A percentile compares a stretch with the other conserved stretches of the same genome.
These are phyloP conservation scores for Ormyrus pomaceus DNA, from an alignment of 2,888 invertebrate genomes.

Conservation along the genomic window DNA sequence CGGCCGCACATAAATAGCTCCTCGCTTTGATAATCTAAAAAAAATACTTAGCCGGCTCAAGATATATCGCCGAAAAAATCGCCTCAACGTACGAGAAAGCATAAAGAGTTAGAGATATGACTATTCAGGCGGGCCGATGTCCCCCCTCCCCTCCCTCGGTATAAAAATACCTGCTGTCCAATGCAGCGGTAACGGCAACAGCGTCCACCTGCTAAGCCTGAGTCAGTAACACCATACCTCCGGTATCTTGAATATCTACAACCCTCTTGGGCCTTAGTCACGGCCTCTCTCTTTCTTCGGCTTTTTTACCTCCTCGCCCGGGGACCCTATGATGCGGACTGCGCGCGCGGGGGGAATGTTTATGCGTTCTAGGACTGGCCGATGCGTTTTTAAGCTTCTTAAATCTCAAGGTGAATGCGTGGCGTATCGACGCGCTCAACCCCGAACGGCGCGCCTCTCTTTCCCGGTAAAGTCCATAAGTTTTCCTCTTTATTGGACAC, in stretches of 20 bases:
- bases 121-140: slow-evolving; percentile 8
- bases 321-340: slow-evolving; percentile 34
- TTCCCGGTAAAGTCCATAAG: slow-evolving; percentile 51
- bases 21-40: no score
- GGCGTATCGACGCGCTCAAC: slow-evolving; percentile 23
- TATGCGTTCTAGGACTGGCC: slow-evolving; percentile 43
- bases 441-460: slow-evolving; percentile 10
- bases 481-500: slow-evolving; percentile 55
- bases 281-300: slow-evolving; percentile 40
- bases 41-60: no score
- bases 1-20: no score
- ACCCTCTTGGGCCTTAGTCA: slow-evolving; percentile 60
- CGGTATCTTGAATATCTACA: slow-evolving; percentile 67
- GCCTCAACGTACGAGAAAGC: neutral
- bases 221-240: slow-evolving; percentile 66
- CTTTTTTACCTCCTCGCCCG: slow-evolving; percentile 47
- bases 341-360: slow-evolving; percentile 44
- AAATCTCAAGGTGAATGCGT: slow-evolving; percentile 50
- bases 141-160: neutral
- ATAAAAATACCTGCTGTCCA: slow-evolving; percentile 41
- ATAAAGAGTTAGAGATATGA: slow-evolving; percentile 16
- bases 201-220: slow-evolving; percentile 67
- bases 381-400: slow-evolving; percentile 54
- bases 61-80: slow-evolving; percentile 1
- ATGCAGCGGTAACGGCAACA: slow-evolving; percentile 33